phyloP scores from a whole-genome alignment of 2,113 vertebrate genomes.

The Procapra przewalskii region DNA sequence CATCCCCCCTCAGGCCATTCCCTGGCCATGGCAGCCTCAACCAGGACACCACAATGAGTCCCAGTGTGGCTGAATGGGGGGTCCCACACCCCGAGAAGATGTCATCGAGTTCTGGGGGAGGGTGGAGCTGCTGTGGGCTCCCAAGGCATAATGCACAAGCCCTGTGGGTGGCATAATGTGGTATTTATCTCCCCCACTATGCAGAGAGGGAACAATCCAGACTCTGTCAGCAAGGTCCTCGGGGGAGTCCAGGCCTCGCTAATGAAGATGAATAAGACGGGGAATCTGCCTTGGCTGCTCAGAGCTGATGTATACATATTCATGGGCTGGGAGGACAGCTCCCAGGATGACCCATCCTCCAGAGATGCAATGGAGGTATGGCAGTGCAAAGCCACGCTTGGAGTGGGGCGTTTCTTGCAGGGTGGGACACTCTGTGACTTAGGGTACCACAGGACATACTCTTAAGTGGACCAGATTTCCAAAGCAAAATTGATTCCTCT shows the following conservation, averaged over 20 bases:
- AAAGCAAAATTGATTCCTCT: background rate
- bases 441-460: background rate
- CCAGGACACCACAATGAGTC: constrained; percentile 28
- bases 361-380: background rate
- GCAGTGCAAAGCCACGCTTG: too few relatives aligned
- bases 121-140: background rate
- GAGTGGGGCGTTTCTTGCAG: background rate
- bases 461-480: background rate
- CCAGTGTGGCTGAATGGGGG: constrained; percentile 9
- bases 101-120: constrained; percentile 26
- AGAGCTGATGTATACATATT: constrained; percentile 16
- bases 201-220: constrained; percentile 35
- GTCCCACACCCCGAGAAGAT: constrained; percentile 39
- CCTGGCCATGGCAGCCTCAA: background rate
- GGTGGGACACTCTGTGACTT: background rate
- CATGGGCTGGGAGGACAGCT: background rate
- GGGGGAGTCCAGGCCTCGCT: background rate
- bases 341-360: background rate
- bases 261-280: constrained; percentile 28
- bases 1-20: background rate
- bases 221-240: constrained; percentile 23
- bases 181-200: constrained; percentile 44
- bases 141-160: constrained; percentile 51
- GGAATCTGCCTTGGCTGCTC: background rate
- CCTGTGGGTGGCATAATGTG: constrained; percentile 73